Base-by-base conservation (phyloP, 2,888 invertebrate genomes). In the Drosophila percnosoma region DNA sequence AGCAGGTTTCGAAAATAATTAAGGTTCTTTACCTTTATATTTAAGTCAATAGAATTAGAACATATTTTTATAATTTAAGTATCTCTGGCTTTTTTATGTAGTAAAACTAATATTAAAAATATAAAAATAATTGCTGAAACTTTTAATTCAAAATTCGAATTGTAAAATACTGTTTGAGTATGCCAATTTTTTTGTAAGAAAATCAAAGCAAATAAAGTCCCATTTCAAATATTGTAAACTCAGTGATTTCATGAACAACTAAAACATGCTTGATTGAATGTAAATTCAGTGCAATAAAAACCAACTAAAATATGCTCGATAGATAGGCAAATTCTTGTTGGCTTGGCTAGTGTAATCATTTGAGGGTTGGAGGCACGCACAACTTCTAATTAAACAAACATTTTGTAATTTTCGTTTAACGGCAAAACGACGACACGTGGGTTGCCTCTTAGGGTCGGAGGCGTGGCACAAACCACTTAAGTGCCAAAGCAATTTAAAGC, bases 401-500 rank as follows among this genome's bases (percentile, higher is more conserved):
- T 89, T 88, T 84, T 79, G 83, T 84, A 89, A 89, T 87, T 87
- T 82, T 81, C 83, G 87, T 84, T 87, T 86, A 89, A 80, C 82
- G 60, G 83, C 72, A 90, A 89, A 89, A 79, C 88, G 90, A 79
- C 74, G 90, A 86, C 90, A 90, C 88, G 89, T 88, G 85, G 89
- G 89, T 78, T 69, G 57, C 75, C 67, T 67, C 80, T 67, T 63
- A 55, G 60, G 72, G 51, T 53, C 38, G 73, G 70, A 69, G 85
- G 84, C 84, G 71, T 77, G 74, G 82, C 86, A 78, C 83, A 90
- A 90, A 90, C 90, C 91, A 90, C 90, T 91, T 86, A 89, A 90
- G 90, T 84, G 82, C 90, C 91, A 89, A 91, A 89, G 91, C 89
- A 90, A 90, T 90, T 90, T 90, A 90, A 89, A 90, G 82, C 82